Conservation (phyloP, 2,797 vertebrate species). For the Sebastes iracundus region DNA sequence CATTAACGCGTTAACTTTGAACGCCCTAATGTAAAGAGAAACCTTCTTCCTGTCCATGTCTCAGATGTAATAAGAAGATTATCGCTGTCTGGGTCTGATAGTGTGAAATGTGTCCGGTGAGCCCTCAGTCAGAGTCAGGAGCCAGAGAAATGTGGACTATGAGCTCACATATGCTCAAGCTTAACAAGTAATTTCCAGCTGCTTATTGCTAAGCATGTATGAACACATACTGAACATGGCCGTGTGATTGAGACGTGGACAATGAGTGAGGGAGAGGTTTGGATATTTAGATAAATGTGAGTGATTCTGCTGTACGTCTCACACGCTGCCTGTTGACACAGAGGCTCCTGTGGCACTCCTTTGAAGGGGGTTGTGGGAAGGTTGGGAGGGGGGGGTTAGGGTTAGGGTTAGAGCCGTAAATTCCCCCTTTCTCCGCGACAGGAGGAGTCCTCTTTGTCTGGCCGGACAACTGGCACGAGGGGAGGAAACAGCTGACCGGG, state of each 20-base stretch:
- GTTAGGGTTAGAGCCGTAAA: conserved; percentile 42
- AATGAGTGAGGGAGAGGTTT: background rate
- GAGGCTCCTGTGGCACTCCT: conserved; percentile 49
- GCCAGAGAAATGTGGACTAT: background rate
- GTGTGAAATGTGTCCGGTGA: conserved; percentile 6
- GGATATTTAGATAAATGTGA: conserved; percentile 37
- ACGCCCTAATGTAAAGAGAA: conserved; percentile 10
- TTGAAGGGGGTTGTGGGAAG: conserved; percentile 52
- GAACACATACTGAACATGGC: background rate
- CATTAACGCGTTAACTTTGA: too few species aligned
- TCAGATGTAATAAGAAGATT: conserved; percentile 46
- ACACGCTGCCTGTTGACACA: conserved; percentile 58
- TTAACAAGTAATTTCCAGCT: conserved; percentile 29
- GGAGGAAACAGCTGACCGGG: conserved; percentile 75
- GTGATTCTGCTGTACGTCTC: background rate
- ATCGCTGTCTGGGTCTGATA: conserved; percentile 22
- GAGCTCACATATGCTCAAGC: background rate
- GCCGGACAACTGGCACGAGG: conserved; percentile 74
- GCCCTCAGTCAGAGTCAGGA: background rate
- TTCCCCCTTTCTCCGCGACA: conserved; percentile 36
- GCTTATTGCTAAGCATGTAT: conserved; percentile 3
- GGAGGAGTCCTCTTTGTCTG: conserved; percentile 69
- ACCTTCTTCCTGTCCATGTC: conserved; percentile 21
- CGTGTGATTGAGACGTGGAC: background rate
- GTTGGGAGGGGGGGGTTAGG: background rate